Base-by-base conservation (phyloP, 1,140 invertebrate genomes). In the Ditylenchus dipsaci region DNA sequence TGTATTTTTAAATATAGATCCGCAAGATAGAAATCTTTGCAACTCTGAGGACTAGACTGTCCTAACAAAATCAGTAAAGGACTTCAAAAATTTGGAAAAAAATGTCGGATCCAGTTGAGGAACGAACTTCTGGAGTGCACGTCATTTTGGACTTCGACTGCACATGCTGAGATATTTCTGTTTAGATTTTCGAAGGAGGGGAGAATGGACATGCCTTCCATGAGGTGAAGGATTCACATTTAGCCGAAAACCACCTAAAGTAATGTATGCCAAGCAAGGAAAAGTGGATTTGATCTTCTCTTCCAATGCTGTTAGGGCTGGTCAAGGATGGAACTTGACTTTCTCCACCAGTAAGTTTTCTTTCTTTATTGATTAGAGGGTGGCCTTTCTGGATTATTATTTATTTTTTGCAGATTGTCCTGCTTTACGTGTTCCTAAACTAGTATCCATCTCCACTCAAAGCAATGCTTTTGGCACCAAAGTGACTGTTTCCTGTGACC, bases 381-480 rank as follows among this genome's bases (percentile, higher is more conserved):
- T 59, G 19, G 38, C n/a, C n/a, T n/a, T n/a, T n/a, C n/a, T n/a
- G n/a, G n/a, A n/a, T n/a, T n/a, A n/a, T n/a, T n/a, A 26, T 67
- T 45, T 45, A 13, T 38, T 38, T 3, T 38, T 38, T 87, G 76
- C 78, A 91, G 93, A 95, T 85, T 96, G 93, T 84, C 91, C 92
- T 3, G 85, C 88, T 21, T 84, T 95, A 33, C 87, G 89, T 79
- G 89, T 91, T 15, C 92, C 92, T 57, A 87, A 88, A 76, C 90
- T 91, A 13, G 81, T 83, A 0, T 61, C 67, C n/a, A 58, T 84
- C 11, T 93, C 92, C 19, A 93, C 89, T 78, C 87, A 91, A 79
- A 92, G 94, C 81, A 93, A 91, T 29, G 90, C 91, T 57, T 95
- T 94, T 85, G 92, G 91, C 72, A 93, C 92, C 49, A 86, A 88